Conservation (phyloP, 1,140 invertebrate genomes). For the Anastrepha obliqua region DNA sequence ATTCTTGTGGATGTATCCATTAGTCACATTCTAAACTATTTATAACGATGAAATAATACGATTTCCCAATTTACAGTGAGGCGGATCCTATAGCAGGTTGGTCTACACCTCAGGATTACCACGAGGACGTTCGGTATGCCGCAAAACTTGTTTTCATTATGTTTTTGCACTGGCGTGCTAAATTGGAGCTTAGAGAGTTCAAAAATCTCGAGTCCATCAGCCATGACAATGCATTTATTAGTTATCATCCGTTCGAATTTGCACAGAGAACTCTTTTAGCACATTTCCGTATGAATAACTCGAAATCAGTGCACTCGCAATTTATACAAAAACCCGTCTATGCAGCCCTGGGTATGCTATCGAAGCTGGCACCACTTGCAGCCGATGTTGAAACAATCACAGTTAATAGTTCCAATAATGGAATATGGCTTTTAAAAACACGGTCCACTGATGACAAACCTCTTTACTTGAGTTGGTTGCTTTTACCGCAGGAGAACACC, state of each 20-base stretch:
- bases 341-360: slow-evolving; percentile 74
- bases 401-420: background rate
- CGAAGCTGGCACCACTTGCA: slow-evolving; percentile 71
- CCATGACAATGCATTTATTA: slow-evolving; percentile 77
- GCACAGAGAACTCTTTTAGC: slow-evolving; percentile 75
- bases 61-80: slow-evolving; percentile 67
- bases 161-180: slow-evolving; percentile 71
- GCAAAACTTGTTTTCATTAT: slow-evolving; percentile 73
- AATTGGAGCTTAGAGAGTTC: slow-evolving; percentile 62
- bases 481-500: slow-evolving; percentile 13
- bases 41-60: too few species aligned
- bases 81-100: slow-evolving; percentile 75
- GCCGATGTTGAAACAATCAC: slow-evolving; percentile 60
- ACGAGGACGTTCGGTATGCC: slow-evolving; percentile 75
- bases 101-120: slow-evolving; percentile 73
- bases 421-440: slow-evolving; percentile 53
- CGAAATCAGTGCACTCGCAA: slow-evolving; percentile 73
- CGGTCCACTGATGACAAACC: background rate
- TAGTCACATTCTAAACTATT: too few species aligned
- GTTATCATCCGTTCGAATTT: slow-evolving; percentile 75
- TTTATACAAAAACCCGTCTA: slow-evolving; percentile 77
- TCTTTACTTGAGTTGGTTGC: slow-evolving; percentile 56
- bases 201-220: slow-evolving; percentile 72
- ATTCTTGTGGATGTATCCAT: too few species aligned
- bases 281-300: slow-evolving; percentile 76